Evolutionary conservation across 2,113 vertebrate species (phyloP), one percentile per base, ranked within the genome.

Genomic region (Pedionomus torquatus): DNA sequence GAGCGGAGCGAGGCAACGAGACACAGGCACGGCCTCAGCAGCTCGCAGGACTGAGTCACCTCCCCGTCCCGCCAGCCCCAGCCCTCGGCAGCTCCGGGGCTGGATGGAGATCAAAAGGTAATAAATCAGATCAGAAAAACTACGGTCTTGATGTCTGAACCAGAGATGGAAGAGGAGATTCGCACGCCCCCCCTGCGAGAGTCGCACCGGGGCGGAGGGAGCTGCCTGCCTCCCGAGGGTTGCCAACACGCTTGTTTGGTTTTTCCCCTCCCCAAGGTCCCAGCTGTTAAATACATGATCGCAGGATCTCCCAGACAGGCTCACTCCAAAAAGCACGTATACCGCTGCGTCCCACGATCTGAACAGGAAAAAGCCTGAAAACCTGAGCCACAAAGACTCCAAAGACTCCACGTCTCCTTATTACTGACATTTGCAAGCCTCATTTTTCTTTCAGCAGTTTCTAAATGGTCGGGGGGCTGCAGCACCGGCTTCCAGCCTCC

Each of bases 271-370:
- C 84, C 65, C 77, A 66, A 75, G 65, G 87, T 93, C 87, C 93
- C 95, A 94, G 95, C 93, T 95, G 92, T 70, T 89, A 93, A 87
- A 94, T 18, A 39, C 68, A 87, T 8, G 92, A 91, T 14, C 11
- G 90, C 92, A 91, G 83, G 77, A 95, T 93, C 89, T 89, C 87
- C 39, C 69, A 65, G 72, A n/a, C 91, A 65, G 72, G 31, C 89
- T 74, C 87, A 3, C 86, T 63, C 30, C 25, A 66, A 49, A 92
- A 80, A 80, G 86, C 91, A 86, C 30, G 13, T 65, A 52, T 35
- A 19, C 85, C 31, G 44, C 75, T 44, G 58, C 35, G 9, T 63
- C 86, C 66, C 64, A 1, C 31, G 10, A 21, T 48, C 30, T 24
- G 64, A 78, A 87, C 80, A 84, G 87, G 90, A 91, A 95, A 91